Evolutionary conservation across 1,140 invertebrate genomes (phyloP).

Genomic region (Papilio polyxenes): DNA sequence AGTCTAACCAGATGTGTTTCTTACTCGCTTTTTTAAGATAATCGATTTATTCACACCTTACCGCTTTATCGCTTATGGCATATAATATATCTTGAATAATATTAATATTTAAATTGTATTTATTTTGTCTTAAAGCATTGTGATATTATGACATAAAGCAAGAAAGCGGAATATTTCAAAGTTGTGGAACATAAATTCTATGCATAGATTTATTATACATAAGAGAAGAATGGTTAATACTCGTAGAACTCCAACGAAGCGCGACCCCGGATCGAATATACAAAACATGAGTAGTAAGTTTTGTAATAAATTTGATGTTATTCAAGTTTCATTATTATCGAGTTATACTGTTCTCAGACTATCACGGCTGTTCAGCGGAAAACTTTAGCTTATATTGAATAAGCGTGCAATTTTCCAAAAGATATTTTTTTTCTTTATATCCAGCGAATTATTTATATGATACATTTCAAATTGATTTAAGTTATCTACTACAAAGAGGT

Average conservation of each 20-base stretch:
- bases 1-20: constrained; percentile 12
- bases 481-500: too few relatives aligned
- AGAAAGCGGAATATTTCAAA: neutral
- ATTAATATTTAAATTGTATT: neutral
- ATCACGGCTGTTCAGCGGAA: too few relatives aligned
- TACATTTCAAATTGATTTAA: too few relatives aligned
- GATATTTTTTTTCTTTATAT: too few relatives aligned
- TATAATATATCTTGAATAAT: constrained; percentile 8
- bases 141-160: neutral
- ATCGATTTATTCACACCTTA: constrained; percentile 28
- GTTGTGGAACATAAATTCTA: neutral
- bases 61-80: constrained; percentile 10
- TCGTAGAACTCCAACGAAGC: neutral
- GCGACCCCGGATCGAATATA: too few relatives aligned
- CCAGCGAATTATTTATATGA: too few relatives aligned
- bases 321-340: too few relatives aligned
- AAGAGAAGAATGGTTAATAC: neutral
- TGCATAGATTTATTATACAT: neutral
- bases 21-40: constrained; percentile 27
- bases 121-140: neutral
- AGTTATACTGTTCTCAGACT: too few relatives aligned
- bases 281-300: too few relatives aligned
- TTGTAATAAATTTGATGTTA: neutral
- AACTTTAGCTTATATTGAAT: too few relatives aligned
- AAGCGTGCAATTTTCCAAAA: too few relatives aligned